Conservation (phyloP, 2,888 invertebrate genomes). For the Nymphalis urticae region DNA sequence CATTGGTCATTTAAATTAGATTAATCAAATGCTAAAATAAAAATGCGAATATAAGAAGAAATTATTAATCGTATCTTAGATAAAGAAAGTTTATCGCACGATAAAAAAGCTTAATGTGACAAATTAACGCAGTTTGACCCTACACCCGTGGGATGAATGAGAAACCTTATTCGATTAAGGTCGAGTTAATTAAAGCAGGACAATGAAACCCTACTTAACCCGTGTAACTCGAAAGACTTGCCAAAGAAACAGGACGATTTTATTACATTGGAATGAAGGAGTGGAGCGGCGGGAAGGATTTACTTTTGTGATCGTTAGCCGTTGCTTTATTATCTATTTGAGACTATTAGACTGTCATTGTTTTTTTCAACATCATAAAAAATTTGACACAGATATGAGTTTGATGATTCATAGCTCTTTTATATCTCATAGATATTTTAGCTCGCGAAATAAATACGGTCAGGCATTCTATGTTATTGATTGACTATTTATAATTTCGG, state of each 20-base stretch:
- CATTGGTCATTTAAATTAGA: not conserved
- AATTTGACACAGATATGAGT: too few species aligned
- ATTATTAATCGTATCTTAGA: not conserved
- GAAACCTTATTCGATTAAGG: conserved; percentile 29
- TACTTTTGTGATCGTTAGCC: not conserved
- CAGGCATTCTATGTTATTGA: too few species aligned
- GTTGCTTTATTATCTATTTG: not conserved
- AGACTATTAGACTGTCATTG: too few species aligned
- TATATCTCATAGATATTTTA: too few species aligned
- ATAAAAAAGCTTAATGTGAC: conserved; percentile 12
- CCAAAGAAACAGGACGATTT: conserved; percentile 12
- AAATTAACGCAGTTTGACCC: conserved; percentile 21
- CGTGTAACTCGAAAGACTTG: conserved; percentile 1
- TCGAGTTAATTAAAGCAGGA: conserved; percentile 23
- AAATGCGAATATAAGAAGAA: not conserved
- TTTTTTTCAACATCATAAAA: too few species aligned
- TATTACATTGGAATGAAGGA: not conserved
- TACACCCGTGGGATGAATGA: conserved; percentile 15
- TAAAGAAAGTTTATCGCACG: conserved; percentile 2
- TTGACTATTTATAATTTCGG: too few species aligned
- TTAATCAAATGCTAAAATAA: not conserved
- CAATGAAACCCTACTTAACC: conserved; percentile 13
- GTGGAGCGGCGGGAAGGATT: not conserved
- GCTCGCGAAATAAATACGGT: too few species aligned
- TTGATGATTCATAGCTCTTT: too few species aligned